phyloP scores from a whole-genome alignment of 2,113 vertebrate genomes.

The Platycercus adscitus region DNA sequence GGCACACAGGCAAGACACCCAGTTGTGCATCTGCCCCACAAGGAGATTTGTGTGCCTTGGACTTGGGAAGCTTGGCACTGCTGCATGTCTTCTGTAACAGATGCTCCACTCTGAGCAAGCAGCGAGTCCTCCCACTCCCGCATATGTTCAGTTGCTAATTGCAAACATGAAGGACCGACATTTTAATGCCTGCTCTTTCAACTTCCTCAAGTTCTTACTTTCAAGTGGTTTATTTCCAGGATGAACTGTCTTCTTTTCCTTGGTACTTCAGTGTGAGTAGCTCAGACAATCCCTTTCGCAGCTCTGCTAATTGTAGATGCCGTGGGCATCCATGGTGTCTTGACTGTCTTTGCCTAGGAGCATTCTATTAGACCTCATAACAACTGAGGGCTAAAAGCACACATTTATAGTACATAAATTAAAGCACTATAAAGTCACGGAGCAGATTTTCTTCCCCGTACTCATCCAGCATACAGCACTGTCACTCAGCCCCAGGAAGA shows the following conservation, averaged over 20 bases:
- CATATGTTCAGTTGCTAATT: not conserved
- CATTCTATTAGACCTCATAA: not conserved
- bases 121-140: not conserved
- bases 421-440: not conserved
- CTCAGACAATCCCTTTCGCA: not conserved
- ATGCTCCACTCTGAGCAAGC: not conserved
- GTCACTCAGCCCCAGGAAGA: not conserved
- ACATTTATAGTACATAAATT: not conserved
- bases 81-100: not conserved
- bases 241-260: not conserved
- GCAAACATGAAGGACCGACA: not conserved
- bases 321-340: not conserved
- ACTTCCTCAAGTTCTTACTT: not conserved
- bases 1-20: accelerated
- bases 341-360: not conserved
- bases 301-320: not conserved
- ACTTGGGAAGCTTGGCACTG: not conserved
- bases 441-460: not conserved
- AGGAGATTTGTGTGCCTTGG: not conserved
- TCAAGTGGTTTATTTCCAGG: not conserved
- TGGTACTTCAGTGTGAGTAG: not conserved
- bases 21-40: not conserved
- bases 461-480: not conserved
- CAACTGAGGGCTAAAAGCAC: not conserved
- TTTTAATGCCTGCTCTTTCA: not conserved